A percentile compares a stretch with the other conserved stretches of the same genome.
phyloP scores from a whole-genome alignment of 2,888 invertebrate genomes.

The Enchytraeus crypticus region DNA sequence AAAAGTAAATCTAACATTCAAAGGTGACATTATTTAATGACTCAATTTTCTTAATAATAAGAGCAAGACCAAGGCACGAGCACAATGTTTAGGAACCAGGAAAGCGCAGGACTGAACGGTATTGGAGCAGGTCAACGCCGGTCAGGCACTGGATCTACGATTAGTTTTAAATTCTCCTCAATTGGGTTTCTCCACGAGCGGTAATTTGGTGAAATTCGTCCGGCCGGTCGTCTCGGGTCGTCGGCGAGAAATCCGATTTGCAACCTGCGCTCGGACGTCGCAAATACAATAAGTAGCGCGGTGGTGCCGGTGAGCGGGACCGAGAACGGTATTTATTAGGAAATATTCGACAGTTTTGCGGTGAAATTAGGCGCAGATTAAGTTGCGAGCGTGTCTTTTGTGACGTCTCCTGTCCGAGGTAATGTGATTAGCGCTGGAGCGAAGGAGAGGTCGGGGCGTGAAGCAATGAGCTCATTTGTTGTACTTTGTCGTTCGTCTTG shows the following conservation, averaged over 20 bases:
- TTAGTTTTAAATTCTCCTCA: constrained; percentile 10
- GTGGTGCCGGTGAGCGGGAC: too few relatives aligned
- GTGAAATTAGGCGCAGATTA: constrained; percentile 14
- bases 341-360: constrained; percentile 14
- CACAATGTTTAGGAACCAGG: too few relatives aligned
- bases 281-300: constrained; percentile 12
- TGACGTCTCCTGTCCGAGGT: not conserved
- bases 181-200: not conserved
- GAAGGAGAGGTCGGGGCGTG: not conserved
- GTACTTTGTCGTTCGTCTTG: not conserved
- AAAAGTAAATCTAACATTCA: too few relatives aligned
- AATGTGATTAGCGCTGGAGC: not conserved
- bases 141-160: not conserved
- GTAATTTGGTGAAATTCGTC: constrained; percentile 1
- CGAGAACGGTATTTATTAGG: constrained; percentile 9
- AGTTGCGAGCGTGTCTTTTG: constrained; percentile 6
- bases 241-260: constrained; percentile 3
- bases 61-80: too few relatives aligned
- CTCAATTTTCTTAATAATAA: too few relatives aligned
- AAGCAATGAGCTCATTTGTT: not conserved
- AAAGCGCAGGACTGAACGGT: too few relatives aligned
- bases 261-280: not conserved
- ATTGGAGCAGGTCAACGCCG: too few relatives aligned
- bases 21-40: too few relatives aligned
- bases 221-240: not conserved